Base-by-base conservation (phyloP, 2,113 vertebrate species). In the Chionis minor region DNA sequence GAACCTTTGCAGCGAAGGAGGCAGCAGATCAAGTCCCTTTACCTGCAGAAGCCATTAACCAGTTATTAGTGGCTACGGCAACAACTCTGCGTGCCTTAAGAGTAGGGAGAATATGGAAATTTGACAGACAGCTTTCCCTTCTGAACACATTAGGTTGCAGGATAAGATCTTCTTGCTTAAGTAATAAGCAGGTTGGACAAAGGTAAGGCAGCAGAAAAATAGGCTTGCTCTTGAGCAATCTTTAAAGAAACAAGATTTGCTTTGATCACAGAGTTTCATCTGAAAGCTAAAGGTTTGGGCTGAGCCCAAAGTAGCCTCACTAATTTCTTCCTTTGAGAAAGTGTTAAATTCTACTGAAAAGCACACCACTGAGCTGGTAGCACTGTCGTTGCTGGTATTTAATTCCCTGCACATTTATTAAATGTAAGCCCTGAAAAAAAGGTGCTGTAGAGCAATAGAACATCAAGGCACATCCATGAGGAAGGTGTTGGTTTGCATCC, bases 381-480 rank as follows among this genome's bases (percentile, higher is more conserved):
- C 0, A 0, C 10, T 66, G 4, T 38, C 22, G 20, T 12, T 59
- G 40, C 44, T 81, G 8, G 74, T 90, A 33, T 40, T 58, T 75
- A 59, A 59, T 10, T 91, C 38, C 28, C 38, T 84, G 33, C 3
- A 6, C 12, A 3, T 47, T 83, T 86, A 28, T 33, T 73, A 91
- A 63, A 52, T 32, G 11, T 61, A 75, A 82, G n/a, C 22, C 19
- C 42, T 35, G 56, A 84, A 45, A 78, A 40, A 47, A 78, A 61
- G 7, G 8, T 61, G 58, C 21, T 78, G 66, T 42, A 59, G 20
- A 86, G 52, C 40, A 81, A 8, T 63, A 63, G 63, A 88, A 51
- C 3, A 16, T 30, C 23, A 63, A 66, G 14, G 16, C 27, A 27
- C 11, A 40, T 67, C 52, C 24, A 52, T 0, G 0, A 47, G 44